Evolutionary conservation across 2,797 vertebrate genomes (phyloP), one percentile per base, ranked within the genome.

Genomic region (Ptychadena robeensis): DNA sequence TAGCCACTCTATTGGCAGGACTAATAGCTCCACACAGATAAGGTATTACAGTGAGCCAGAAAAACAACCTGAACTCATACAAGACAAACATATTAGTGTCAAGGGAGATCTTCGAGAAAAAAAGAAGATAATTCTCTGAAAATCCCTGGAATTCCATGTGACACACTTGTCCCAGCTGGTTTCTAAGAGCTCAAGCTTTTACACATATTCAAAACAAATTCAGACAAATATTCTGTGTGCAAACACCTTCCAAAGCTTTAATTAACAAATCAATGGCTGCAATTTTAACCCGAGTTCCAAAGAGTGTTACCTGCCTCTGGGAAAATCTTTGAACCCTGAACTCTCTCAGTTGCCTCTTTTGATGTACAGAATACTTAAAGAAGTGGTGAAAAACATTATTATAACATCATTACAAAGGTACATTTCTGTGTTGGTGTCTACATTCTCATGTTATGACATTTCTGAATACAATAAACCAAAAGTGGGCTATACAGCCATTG

Each of bases 231-330:
- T 74, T 37, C 27, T 31, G n/a, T 79, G 37, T 28, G 53, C 57
- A 76, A 40, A 2, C 14, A 76, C 73, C 70, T 74, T 82, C 69
- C 57, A 4, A 0, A 4, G 74, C 28, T 0, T 18, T 80, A 48
- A 35, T 82, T 65, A 48, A 5, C 25, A 79, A 22, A 18, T 81
- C 85, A 82, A 73, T 61, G 30, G 6, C 35, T 70, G 57, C 72
- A 82, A 31, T 65, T 86, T 80, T 86, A 67, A 82, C 69, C 25
- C 65, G 68, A 75, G 18, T 66, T 81, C 61, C 82, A 69, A 0
- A 2, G 73, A 71, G 73, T 44, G 80, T 81, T 68, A 73, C 34
- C 32, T 86, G 32, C 87, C 84, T 75, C 48, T 87, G 81, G 84
- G 78, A 3, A 3, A 63, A 66, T 75, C 80, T 75, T 57, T 40